Base-by-base conservation (phyloP, 1,140 invertebrate species). In the Trachymyrmex septentrionalis region DNA sequence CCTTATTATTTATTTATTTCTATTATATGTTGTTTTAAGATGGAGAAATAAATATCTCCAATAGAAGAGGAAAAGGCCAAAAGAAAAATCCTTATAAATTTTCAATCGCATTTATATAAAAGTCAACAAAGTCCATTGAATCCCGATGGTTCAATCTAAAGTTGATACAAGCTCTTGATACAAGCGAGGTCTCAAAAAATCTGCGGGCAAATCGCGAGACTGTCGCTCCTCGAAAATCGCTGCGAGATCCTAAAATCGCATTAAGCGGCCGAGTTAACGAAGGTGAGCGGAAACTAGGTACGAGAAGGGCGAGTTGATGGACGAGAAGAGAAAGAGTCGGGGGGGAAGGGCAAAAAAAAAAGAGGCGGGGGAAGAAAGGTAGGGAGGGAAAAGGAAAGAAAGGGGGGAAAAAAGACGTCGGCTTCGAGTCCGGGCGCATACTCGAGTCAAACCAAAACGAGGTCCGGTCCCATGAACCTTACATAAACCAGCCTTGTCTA, bases 211-310 rank as follows among this genome's bases (percentile, higher is more conserved):
- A 82, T 73, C 55, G 66, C 78, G 38, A 19, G 30, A 38, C 66
- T 50, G 55, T 75, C 80, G 69, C 53, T 82, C 59, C 73, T 71
- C 55, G 63, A 89, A 72, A 90, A 90, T 89, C 87, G 85, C 82
- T 78, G 89, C 86, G 63, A 85, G 88, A 80, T 77, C 57, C 75
- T 76, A 66, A 90, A 90, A 90, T 90, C 86, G 63, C 86, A 90
- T 90, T 90, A 90, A 90, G 64, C 81, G 77, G 57, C 71, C 72
- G 67, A 80, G 71, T 80, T 90, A 90, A 90, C 88, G 89, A 90
- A 90, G 88, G 86, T 75, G 81, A 90, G 87, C 84, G 88, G 76
- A 90, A 90, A 90, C 86, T 80, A 21, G 66, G 61, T 64, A 71
- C 73, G 63, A 50, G 38, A 64, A 48, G 69, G 48, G 73, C 24